Percentiles rank a stretch among this genome's conserved stretches.
Evolutionary conservation across 1,140 invertebrate genomes (phyloP).

Genomic region (Papilio glaucus): DNA sequence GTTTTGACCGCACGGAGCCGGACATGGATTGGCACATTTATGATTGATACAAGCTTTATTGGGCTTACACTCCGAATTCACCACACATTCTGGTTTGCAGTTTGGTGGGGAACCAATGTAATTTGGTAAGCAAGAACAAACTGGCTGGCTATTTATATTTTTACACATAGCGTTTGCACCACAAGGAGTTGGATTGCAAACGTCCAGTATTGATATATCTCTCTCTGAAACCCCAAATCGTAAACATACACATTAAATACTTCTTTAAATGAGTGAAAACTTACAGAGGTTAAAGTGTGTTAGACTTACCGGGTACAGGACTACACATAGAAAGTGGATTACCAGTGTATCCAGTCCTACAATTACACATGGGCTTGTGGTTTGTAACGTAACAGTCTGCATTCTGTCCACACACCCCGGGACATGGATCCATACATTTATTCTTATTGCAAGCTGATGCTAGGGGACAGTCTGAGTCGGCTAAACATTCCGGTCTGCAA

Average conservation of each 20-base stretch:
- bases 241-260: background rate
- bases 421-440: slow-evolving; percentile 92
- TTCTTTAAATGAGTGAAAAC: slow-evolving; percentile 26
- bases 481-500: slow-evolving; percentile 91
- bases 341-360: slow-evolving; percentile 88
- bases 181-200: slow-evolving; percentile 83
- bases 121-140: slow-evolving; percentile 85
- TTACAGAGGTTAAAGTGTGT: slow-evolving; percentile 27
- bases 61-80: slow-evolving; percentile 86
- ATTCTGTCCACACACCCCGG: slow-evolving; percentile 91
- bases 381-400: slow-evolving; percentile 91
- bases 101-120: slow-evolving; percentile 85
- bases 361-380: slow-evolving; percentile 91
- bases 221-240: slow-evolving; percentile 54
- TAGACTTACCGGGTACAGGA: slow-evolving; percentile 61
- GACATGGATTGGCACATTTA: slow-evolving; percentile 86
- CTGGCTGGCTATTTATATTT: slow-evolving; percentile 79
- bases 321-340: slow-evolving; percentile 88
- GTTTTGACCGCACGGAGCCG: slow-evolving; percentile 83
- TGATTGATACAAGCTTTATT: slow-evolving; percentile 86
- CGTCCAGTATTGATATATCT: slow-evolving; percentile 70
- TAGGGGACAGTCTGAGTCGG: slow-evolving; percentile 90
- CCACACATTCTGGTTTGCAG: slow-evolving; percentile 85
- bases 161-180: slow-evolving; percentile 71
- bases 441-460: slow-evolving; percentile 89